These are phyloP conservation scores for Antennarius striatus DNA, from an alignment of 2,113 vertebrate genomes.

Conservation along the genomic window DNA sequence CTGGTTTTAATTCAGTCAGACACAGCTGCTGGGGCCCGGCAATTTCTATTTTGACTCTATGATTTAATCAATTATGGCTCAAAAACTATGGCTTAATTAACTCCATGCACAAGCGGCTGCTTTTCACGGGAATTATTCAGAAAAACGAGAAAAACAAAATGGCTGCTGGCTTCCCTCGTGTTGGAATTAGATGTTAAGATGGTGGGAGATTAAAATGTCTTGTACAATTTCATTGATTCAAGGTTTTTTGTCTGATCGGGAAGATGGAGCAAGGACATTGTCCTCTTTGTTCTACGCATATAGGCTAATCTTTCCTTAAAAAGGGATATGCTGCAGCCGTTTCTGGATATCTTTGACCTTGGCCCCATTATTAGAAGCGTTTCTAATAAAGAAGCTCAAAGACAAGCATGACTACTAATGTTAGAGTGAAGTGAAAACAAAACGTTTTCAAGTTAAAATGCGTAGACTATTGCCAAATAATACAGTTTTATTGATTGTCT, in stretches of 20 bases:
- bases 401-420: slow-evolving; percentile 30
- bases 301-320: slow-evolving; percentile 10
- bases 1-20: slow-evolving; percentile 72
- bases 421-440: slow-evolving; percentile 43
- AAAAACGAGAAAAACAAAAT: slow-evolving; percentile 69
- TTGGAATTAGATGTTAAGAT: slow-evolving; percentile 65
- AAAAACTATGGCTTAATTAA: slow-evolving; percentile 79
- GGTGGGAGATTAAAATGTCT: slow-evolving; percentile 65
- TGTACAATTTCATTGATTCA: slow-evolving; percentile 61
- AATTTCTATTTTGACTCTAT: slow-evolving; percentile 76
- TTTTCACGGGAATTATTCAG: slow-evolving; percentile 58
- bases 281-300: slow-evolving; percentile 30
- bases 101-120: slow-evolving; percentile 68
- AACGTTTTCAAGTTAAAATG: slow-evolving; percentile 48
- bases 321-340: slow-evolving; percentile 36
- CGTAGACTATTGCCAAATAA: slow-evolving; percentile 22
- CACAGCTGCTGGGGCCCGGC: slow-evolving; percentile 70
- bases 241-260: slow-evolving; percentile 57
- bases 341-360: slow-evolving; percentile 52
- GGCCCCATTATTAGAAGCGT: slow-evolving; percentile 51
- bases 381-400: slow-evolving; percentile 46
- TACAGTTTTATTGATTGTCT: slow-evolving; percentile 45
- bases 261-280: slow-evolving; percentile 53
- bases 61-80: slow-evolving; percentile 78
- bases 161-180: slow-evolving; percentile 65